A percentile compares a stretch with the other conserved stretches of the same genome.
Evolutionary conservation across 2,888 invertebrate genomes (phyloP).

Genomic region (Sarcophaga variegata): DNA sequence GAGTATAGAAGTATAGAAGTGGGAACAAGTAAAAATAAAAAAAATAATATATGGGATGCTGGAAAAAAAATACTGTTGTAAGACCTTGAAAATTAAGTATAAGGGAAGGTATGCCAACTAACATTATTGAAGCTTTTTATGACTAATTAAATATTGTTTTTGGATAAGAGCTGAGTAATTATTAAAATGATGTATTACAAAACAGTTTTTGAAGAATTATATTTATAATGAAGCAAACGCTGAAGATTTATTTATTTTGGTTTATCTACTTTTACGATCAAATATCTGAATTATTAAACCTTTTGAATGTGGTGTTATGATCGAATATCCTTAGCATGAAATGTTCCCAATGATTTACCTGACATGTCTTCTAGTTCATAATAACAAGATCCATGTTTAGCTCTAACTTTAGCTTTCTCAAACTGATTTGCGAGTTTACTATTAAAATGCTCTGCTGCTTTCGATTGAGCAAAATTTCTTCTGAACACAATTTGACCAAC

Average conservation of each 20-base stretch:
- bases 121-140: no score
- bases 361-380: slow-evolving; percentile 18
- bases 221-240: slow-evolving; percentile 3
- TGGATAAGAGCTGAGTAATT: no score
- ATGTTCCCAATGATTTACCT: slow-evolving; percentile 6
- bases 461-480: slow-evolving; percentile 22
- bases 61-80: no score
- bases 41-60: no score
- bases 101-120: no score
- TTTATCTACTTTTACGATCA: no score
- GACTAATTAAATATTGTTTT: no score
- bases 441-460: not conserved
- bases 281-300: not conserved
- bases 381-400: slow-evolving; percentile 13
- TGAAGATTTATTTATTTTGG: not conserved
- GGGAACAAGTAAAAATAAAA: no score
- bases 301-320: not conserved
- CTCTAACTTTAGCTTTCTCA: slow-evolving; percentile 22
- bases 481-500: slow-evolving; percentile 25
- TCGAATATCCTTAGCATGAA: slow-evolving; percentile 1
- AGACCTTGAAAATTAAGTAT: no score
- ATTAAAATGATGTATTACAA: slow-evolving; percentile 6
- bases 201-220: slow-evolving; percentile 16
- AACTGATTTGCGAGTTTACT: slow-evolving; percentile 10
- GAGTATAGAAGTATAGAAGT: no score